These are phyloP conservation scores for Gymnocheta viridis DNA, from an alignment of 2,888 invertebrate genomes.

Conservation along the genomic window DNA sequence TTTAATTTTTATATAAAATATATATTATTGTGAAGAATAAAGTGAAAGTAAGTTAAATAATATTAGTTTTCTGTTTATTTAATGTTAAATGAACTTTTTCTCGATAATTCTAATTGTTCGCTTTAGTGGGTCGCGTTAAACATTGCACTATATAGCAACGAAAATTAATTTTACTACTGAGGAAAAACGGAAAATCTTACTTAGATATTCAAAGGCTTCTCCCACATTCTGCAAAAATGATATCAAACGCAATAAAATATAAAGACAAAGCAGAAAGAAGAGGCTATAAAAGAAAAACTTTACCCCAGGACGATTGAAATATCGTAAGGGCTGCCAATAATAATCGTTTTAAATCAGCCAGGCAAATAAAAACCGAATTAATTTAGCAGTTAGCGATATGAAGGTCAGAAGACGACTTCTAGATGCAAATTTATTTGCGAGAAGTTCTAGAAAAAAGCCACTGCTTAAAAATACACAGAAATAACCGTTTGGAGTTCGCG, in stretches of 20 bases:
- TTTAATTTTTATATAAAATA: no score
- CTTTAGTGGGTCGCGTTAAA: no score
- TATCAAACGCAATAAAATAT: no score
- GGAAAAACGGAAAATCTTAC: not conserved
- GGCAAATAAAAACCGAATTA: not conserved
- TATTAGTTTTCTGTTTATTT: not conserved
- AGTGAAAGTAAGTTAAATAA: no score
- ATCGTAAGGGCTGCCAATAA: not conserved
- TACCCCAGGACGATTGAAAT: no score
- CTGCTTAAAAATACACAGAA: no score
- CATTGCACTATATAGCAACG: not conserved
- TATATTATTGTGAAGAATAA: no score
- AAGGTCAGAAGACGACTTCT: not conserved
- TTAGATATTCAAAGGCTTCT: conserved; percentile 3
- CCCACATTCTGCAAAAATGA: conserved; percentile 1
- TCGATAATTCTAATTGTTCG: not conserved
- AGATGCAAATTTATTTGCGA: not conserved
- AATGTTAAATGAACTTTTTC: not conserved
- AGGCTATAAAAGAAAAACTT: not conserved
- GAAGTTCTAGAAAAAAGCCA: not conserved
- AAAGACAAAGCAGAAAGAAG: not conserved
- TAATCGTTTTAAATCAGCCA: not conserved
- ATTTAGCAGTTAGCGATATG: conserved; percentile 1
- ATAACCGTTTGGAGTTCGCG: not conserved
- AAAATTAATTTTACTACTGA: not conserved